phyloP scores from a whole-genome alignment of 2,888 invertebrate genomes.

The Amphipyra berbera region DNA sequence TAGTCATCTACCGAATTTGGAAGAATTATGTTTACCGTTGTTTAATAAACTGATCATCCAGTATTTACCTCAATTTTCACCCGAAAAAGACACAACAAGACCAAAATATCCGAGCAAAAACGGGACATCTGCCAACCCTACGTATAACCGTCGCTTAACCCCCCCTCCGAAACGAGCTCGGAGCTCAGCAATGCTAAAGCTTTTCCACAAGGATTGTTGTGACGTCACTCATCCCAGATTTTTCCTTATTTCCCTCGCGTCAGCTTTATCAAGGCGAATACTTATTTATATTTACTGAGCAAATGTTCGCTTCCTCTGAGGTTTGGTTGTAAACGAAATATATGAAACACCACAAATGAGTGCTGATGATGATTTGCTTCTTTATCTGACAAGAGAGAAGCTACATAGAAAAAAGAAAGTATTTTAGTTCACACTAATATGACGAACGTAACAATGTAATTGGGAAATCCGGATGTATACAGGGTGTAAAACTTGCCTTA shows the following conservation, averaged over 20 bases:
- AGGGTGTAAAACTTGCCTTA: too few relatives aligned
- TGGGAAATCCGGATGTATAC: too few relatives aligned
- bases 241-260: slow-evolving; percentile 30
- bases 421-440: too few relatives aligned
- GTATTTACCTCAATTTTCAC: too few relatives aligned
- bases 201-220: slow-evolving; percentile 20
- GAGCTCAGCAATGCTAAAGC: not conserved
- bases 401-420: not conserved
- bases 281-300: slow-evolving; percentile 29
- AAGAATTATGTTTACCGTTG: too few relatives aligned
- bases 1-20: too few relatives aligned
- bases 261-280: slow-evolving; percentile 19
- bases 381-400: too few relatives aligned
- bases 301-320: slow-evolving; percentile 10
- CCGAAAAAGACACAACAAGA: too few relatives aligned
- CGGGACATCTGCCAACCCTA: too few relatives aligned
- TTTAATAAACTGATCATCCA: too few relatives aligned
- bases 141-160: not conserved
- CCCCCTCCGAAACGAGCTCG: not conserved
- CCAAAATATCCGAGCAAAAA: too few relatives aligned
- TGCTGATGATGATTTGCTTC: not conserved
- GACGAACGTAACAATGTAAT: too few relatives aligned
- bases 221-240: slow-evolving; percentile 17
- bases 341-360: not conserved
- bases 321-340: not conserved